Conservation (phyloP, 2,797 vertebrate genomes). For the Microctenopoma lineatum region DNA sequence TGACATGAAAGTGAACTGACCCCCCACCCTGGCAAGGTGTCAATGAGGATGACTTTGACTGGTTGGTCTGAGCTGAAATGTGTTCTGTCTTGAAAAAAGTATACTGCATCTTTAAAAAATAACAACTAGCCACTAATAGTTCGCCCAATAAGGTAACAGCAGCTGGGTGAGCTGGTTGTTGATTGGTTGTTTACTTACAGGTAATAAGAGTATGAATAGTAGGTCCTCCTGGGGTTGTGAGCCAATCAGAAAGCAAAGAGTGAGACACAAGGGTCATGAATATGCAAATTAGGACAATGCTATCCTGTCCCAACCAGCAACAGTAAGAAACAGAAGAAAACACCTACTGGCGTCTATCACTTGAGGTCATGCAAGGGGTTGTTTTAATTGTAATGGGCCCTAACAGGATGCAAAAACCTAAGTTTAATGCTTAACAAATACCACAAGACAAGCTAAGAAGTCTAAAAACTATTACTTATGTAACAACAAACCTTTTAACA, state of each 20-base stretch:
- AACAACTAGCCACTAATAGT: slow-evolving; percentile 83
- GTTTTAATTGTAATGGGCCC: slow-evolving; percentile 34
- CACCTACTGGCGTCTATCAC: slow-evolving; percentile 66
- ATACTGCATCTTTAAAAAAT: slow-evolving; percentile 99
- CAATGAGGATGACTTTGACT: slow-evolving; percentile 84
- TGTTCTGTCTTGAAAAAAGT: slow-evolving; percentile 96
- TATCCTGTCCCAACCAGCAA: slow-evolving; percentile 88
- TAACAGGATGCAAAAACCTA: slow-evolving; percentile 21
- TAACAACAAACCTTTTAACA: slow-evolving; percentile 22
- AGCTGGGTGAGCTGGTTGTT: slow-evolving; percentile 79
- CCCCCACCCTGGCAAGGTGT: slow-evolving; percentile 77
- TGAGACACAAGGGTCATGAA: slow-evolving; percentile 97
- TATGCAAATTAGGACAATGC: slow-evolving; percentile 93
- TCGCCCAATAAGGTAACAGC: slow-evolving; percentile 77
- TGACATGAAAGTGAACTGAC: slow-evolving; percentile 75
- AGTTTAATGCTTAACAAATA: slow-evolving; percentile 29
- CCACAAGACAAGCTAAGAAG: slow-evolving; percentile 23
- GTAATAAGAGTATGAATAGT: slow-evolving; percentile 99
- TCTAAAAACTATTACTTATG: slow-evolving; percentile 9
- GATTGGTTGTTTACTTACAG: slow-evolving; percentile 97
- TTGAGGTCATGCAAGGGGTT: slow-evolving; percentile 70
- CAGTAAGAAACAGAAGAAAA: slow-evolving; percentile 91
- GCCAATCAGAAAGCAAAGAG: slow-evolving; percentile 99
- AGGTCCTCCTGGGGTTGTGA: slow-evolving; percentile 98
- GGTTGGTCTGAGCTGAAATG: slow-evolving; percentile 83